Base-by-base conservation (phyloP, 1,140 invertebrate genomes). In the Andrena cerasifolii region DNA sequence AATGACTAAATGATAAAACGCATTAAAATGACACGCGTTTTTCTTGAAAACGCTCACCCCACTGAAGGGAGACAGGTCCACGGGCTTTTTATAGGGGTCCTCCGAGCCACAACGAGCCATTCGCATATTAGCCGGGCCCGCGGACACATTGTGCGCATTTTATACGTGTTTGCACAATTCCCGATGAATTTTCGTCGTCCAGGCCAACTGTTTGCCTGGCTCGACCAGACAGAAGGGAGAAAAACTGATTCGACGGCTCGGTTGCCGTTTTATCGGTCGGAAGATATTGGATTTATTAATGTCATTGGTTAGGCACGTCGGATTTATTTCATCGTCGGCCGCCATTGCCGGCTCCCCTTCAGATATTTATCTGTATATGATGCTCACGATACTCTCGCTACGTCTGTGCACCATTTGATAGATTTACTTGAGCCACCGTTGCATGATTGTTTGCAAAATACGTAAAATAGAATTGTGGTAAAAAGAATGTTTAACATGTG, bases 131-230 rank as follows among this genome's bases (percentile, higher is more conserved):
- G 68, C 77, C 90, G 90, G 88, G 81, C 87, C 87, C 88, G 79
- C 88, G 89, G 86, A 88, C 89, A 91, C 90, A 92, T 92, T 93
- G 91, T 92, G 78, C 82, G 79, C 75, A 92, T 93, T 92, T 92
- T 90, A 91, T 93, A 91, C 91, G 89, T 91, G 87, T 92, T 93
- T 93, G 91, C 90, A 91, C 91, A 92, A 92, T 92, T 91, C 84
- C 85, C 87, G 66, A 70, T 78, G 79, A 80, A 68, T 79, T 82
- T 86, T 76, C 73, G 67, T 54, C 53, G 62, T 54, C 40, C 63
- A 14, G 40, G 56, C 83, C 83, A 85, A 83, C 70, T 85, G 83
- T 85, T 84, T 80, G 83, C 70, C 61, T 36, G 54, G 45, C 33
- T 43, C 53, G 53, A 21, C n/a, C 58, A 28, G 16, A 12, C 58